These are phyloP conservation scores for Leptinotarsa texana DNA, from an alignment of 1,140 invertebrate genomes.

Conservation along the genomic window DNA sequence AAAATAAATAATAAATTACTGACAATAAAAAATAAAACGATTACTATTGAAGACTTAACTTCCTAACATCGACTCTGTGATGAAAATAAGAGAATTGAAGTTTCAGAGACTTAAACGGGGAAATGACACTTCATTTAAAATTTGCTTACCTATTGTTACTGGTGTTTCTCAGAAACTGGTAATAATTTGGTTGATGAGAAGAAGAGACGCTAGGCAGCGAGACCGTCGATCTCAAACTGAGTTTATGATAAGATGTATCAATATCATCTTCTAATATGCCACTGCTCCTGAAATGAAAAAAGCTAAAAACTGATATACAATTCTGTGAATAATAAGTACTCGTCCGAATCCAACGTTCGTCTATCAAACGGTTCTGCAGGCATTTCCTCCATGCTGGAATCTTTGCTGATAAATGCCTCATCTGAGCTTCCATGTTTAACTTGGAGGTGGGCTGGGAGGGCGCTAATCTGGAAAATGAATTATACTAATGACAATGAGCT, in stretches of 20 bases:
- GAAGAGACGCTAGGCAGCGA: conserved; percentile 47
- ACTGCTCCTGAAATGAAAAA: conserved; percentile 59
- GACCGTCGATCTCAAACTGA: conserved; percentile 45
- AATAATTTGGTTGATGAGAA: conserved; percentile 29
- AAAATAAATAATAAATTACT: too few relatives aligned
- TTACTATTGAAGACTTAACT: too few relatives aligned
- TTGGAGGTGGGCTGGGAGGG: conserved; percentile 34
- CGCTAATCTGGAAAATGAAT: conserved; percentile 20
- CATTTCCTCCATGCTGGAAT: conserved; percentile 64
- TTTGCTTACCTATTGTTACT: conserved; percentile 11
- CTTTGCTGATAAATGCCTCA: conserved; percentile 59
- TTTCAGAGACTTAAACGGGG: too few relatives aligned
- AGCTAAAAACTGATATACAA: background rate
- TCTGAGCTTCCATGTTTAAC: conserved; percentile 51
- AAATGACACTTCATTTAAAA: background rate
- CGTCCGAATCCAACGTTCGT: conserved; percentile 50
- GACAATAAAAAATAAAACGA: too few relatives aligned
- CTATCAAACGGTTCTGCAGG: conserved; percentile 43
- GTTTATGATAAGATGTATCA: conserved; percentile 50
- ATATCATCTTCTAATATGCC: conserved; percentile 64
- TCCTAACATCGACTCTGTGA: too few relatives aligned
- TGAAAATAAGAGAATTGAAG: too few relatives aligned
- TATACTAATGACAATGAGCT: too few relatives aligned
- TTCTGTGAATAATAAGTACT: conserved; percentile 46
- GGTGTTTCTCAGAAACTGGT: conserved; percentile 27